Conservation (phyloP, 2,113 vertebrate genomes). For the Aythya baeri region DNA sequence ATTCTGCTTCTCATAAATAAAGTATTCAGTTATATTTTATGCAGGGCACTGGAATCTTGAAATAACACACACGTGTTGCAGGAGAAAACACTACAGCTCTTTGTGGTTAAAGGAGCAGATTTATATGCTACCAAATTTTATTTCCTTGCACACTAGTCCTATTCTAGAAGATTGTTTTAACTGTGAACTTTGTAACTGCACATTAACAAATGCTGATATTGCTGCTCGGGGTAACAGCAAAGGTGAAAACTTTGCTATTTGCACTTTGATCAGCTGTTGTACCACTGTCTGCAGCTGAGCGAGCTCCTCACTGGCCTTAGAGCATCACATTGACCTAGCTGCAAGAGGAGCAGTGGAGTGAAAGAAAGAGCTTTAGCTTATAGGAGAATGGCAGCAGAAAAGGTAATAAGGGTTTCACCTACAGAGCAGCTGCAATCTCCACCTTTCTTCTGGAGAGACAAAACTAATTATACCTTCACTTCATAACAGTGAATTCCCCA, state of each 20-base stretch:
- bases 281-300: not conserved
- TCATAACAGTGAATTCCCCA: not conserved
- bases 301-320: rapidly evolving
- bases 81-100: not conserved
- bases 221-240: not conserved
- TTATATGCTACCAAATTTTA: not conserved
- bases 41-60: not conserved
- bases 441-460: rapidly evolving
- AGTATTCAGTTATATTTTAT: not conserved
- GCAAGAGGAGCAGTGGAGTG: not conserved
- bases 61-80: too few relatives aligned
- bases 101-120: not conserved
- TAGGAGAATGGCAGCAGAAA: not conserved
- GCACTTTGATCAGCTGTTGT: not conserved
- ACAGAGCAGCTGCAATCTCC: not conserved
- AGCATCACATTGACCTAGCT: rapidly evolving
- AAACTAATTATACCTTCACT: rapidly evolving
- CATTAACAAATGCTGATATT: not conserved
- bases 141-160: not conserved
- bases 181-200: not conserved
- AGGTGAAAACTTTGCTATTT: not conserved
- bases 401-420: not conserved
- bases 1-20: not conserved
- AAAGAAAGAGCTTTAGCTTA: too few relatives aligned
- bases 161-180: not conserved